These are phyloP conservation scores for Hyperoplus lanceolatus DNA, from an alignment of 2,797 vertebrate species.

Conservation along the genomic window DNA sequence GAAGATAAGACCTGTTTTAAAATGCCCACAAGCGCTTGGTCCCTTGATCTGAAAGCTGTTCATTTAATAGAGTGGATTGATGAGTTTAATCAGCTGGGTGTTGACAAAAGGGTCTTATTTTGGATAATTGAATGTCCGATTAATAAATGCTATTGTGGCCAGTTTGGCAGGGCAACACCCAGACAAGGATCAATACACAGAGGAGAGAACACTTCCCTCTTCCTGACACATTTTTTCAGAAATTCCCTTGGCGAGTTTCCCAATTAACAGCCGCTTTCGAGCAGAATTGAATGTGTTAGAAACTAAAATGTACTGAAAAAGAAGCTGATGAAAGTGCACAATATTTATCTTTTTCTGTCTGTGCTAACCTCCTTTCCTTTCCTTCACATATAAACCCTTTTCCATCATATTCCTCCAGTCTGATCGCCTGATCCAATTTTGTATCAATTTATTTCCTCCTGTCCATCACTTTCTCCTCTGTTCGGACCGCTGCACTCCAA, in stretches of 20 bases:
- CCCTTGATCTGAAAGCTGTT: conserved; percentile 55
- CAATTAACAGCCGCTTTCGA: conserved; percentile 9
- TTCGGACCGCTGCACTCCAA: conserved; percentile 28
- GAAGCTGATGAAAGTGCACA: neutral
- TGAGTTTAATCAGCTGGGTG: conserved; percentile 77
- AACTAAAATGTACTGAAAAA: conserved; percentile 16
- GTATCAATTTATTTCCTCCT: conserved; percentile 8
- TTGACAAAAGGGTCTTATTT: conserved; percentile 67
- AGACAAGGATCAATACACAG: conserved; percentile 53
- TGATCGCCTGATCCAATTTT: conserved; percentile 5
- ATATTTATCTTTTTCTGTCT: neutral
- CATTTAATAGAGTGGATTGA: conserved; percentile 77
- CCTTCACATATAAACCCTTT: neutral
- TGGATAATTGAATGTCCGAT: conserved; percentile 80
- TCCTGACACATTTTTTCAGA: neutral
- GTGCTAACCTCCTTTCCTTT: neutral
- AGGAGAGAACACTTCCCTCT: neutral
- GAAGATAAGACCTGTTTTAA: conserved; percentile 61
- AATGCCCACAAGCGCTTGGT: conserved; percentile 47
- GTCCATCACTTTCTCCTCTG: conserved; percentile 26
- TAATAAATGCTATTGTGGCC: conserved; percentile 78
- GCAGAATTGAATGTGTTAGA: neutral
- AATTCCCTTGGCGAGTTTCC: neutral
- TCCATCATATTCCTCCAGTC: neutral
- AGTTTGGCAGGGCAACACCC: conserved; percentile 62